Percentiles rank a stretch among this genome's conserved stretches.
Conservation (phyloP, 2,113 vertebrate genomes). For the Sylvietta virens region DNA sequence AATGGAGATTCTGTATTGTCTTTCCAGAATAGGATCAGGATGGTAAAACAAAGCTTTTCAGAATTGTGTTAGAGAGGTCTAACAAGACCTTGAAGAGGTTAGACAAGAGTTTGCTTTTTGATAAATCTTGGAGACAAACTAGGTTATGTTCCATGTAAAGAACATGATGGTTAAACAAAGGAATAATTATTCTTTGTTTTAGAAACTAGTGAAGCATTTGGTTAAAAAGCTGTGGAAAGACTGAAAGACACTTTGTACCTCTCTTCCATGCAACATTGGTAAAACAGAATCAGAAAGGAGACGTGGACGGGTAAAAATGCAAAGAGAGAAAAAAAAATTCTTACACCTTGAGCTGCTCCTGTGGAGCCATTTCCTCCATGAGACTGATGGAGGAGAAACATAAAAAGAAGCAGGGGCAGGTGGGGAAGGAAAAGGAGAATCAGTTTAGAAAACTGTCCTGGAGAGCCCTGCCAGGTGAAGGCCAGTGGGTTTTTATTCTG, state of each 20-base stretch:
- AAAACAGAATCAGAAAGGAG: not conserved
- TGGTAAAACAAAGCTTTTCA: not conserved
- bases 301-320: not conserved
- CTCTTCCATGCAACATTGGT: not conserved
- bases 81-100: not conserved
- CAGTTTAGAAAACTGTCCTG: not conserved
- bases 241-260: not conserved
- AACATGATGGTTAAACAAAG: not conserved
- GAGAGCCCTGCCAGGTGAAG: not conserved
- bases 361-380: not conserved
- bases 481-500: not conserved
- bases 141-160: not conserved
- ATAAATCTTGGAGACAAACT: not conserved
- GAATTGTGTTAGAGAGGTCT: not conserved
- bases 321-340: not conserved
- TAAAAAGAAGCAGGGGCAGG: not conserved
- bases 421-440: not conserved
- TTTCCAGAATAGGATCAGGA: not conserved
- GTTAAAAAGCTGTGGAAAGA: not conserved
- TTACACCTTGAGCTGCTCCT: not conserved
- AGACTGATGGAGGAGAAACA: not conserved
- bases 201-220: not conserved
- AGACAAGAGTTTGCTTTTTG: not conserved
- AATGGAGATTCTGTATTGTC: not conserved
- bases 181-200: not conserved